Percentiles rank a stretch among this genome's conserved stretches.
Conservation (phyloP, 2,888 invertebrate species). For the Meta bourneti region DNA sequence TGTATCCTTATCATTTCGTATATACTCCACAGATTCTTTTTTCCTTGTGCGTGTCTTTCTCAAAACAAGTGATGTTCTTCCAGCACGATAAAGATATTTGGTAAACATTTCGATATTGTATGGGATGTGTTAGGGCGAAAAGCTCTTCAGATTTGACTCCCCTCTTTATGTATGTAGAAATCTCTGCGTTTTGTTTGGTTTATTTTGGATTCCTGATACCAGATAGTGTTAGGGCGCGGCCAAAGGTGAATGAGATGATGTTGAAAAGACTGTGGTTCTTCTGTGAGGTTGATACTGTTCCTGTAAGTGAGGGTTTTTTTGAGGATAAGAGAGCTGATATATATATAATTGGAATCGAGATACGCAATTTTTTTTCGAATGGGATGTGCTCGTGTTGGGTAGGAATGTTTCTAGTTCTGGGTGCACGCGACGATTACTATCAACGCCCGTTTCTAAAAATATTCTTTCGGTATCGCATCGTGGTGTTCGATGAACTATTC, state of each 20-base stretch:
- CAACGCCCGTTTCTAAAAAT: neutral
- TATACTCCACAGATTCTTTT: neutral
- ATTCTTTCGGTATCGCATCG: neutral
- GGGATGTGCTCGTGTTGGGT: too few relatives aligned
- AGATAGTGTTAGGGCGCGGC: conserved; percentile 63
- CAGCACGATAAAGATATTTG: conserved; percentile 60
- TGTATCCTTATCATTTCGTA: conserved; percentile 52
- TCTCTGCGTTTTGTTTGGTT: conserved; percentile 30
- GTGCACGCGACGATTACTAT: neutral
- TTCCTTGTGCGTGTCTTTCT: neutral
- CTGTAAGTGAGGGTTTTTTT: too few relatives aligned
- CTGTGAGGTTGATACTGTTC: too few relatives aligned
- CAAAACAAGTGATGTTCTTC: conserved; percentile 71
- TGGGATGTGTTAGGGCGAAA: conserved; percentile 58
- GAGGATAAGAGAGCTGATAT: too few relatives aligned
- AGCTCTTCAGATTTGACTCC: conserved; percentile 45
- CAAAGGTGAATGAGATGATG: conserved; percentile 72
- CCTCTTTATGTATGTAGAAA: conserved; percentile 2
- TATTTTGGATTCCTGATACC: conserved; percentile 42
- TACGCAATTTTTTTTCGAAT: too few relatives aligned
- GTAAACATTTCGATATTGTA: conserved; percentile 74
- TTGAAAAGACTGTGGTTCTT: neutral
- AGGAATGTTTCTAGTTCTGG: neutral
- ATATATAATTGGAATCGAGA: too few relatives aligned
- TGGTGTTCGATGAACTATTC: neutral